Evolutionary conservation across 64 coral and sea anemone genomes (phyloP).

Genomic region (Montipora cactus): DNA sequence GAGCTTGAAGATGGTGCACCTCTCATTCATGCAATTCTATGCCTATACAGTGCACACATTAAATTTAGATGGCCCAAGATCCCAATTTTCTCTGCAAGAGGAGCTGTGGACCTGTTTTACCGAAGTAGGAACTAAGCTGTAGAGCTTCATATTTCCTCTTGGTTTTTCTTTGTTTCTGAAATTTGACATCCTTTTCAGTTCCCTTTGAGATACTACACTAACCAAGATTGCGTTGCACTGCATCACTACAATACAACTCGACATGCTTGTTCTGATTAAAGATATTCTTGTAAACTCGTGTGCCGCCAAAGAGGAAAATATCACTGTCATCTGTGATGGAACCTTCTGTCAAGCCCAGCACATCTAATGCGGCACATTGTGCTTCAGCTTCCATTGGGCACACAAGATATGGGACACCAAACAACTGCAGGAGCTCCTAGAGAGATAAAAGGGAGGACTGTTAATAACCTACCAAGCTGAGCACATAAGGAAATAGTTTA

Average conservation of each 20-base stretch:
- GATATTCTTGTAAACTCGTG: slow-evolving; percentile 93
- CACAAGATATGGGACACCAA: slow-evolving; percentile 93
- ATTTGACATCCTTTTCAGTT: no score
- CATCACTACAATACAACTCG: slow-evolving; percentile 80
- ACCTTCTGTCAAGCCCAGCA: slow-evolving; percentile 66
- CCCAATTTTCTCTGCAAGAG: background rate
- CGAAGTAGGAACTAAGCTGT: no score
- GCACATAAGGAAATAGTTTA: background rate
- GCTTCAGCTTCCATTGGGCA: slow-evolving; percentile 99
- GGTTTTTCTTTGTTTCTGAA: no score
- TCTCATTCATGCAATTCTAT: background rate
- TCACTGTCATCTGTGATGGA: slow-evolving; percentile 98
- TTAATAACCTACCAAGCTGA: background rate
- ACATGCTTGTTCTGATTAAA: slow-evolving; percentile 89
- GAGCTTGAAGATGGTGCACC: background rate
- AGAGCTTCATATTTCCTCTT: no score
- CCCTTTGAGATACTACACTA: background rate
- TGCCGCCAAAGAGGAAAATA: slow-evolving; percentile 92
- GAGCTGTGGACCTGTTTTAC: no score
- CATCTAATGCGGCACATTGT: slow-evolving; percentile 82
- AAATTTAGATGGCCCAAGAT: background rate
- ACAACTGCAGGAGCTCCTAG: slow-evolving; percentile 90
- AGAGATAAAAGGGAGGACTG: background rate
- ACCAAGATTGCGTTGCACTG: slow-evolving; percentile 66
- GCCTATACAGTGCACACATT: no score